Evolutionary conservation across 2,888 invertebrate species (phyloP), one percentile per base, ranked within the genome.

Genomic region (Monochamus alternatus): DNA sequence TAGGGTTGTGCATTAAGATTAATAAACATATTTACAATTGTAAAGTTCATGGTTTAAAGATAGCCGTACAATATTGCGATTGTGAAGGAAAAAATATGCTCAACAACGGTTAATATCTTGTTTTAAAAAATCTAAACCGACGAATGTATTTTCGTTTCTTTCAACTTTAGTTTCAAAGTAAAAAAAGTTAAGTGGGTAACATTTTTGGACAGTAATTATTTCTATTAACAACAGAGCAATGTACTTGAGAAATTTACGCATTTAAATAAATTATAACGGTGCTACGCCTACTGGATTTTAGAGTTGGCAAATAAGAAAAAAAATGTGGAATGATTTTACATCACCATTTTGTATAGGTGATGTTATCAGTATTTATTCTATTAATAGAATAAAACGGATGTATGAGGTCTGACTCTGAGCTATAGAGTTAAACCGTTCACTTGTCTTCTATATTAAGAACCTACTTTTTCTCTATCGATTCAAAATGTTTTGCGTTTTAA

Each of bases 1-100:
- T 84, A 83, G 82, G 82, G 80, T 78, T 76, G 63, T 81, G 81
- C 81, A 81, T 81, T 77, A 80, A 79, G 81, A 79, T 80, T 79
- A 81, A 81, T 81, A 81, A n/a, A 79, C 70, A 78, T 80, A 81
- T 82, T 83, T 81, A 81, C 76, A 78, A 68, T 67, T 76, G 66
- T 78, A 84, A 81, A 84, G 84, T 83, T 84, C 83, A 83, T 75
- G 83, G 83, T 82, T 83, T 82, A 74, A 38, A 73, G 81, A 82
- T 81, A 80, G 79, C 76, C 75, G 71, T 63, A 77, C 74, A 78
- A 63, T 78, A 75, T 73, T 75, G 59, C 73, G 75, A 80, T 81
- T 78, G 75, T 79, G 76, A 63, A 62, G 43, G 70, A 77, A 80
- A 82, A 82, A 82, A 80, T 78, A 80, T 68, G 60, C 72, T 74